Base-by-base conservation (phyloP, 2,888 invertebrate species). In the Autographa pulchrina region DNA sequence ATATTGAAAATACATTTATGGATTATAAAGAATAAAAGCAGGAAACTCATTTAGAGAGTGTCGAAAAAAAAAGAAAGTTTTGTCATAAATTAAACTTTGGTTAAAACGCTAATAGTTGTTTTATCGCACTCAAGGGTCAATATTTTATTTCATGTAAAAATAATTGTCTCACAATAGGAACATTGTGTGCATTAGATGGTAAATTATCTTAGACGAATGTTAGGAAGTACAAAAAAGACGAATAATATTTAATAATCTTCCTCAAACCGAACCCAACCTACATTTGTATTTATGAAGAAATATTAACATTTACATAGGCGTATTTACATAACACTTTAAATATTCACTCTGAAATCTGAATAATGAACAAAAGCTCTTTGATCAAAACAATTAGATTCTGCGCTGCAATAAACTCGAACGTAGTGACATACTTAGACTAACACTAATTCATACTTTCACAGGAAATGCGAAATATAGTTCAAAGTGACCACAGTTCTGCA, bases 281-380 rank as follows among this genome's bases (percentile, higher is more conserved):
- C 52, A 20, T 20, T 54, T 14, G 20, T 54, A 56, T 56, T 56
- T 25, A 56, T 14, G 20, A 56, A 54, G 54, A 20, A 20, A 54
- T 54, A 54, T 52, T 52, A 8, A 52, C 52, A 52, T 54, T 52
- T 18, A 52, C 52, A 60, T 60, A 60, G 35, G 60, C 60, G n/a
- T 66, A 60, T 67, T 62, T 38, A 54, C 54, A 38, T 54, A 52
- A 68, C 64, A 32, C n/a, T 13, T 9, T 56, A 32, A 61, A 64
- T 54, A 62, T 38, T 68, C 63, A 9, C n/a, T 18, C 9, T 54
- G n/a, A n/a, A 52, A n/a, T 18, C 18, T 52, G 54, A 56, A 56
- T 25, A 25, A 56, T 56, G 25, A 20, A 56, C 54, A 25, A 56
- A 56, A 20, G 20, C 54, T 56, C 25, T 56, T 56, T 56, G 54